These are phyloP conservation scores for Lacerta agilis DNA, from an alignment of 2,797 vertebrate genomes.

Conservation along the genomic window DNA sequence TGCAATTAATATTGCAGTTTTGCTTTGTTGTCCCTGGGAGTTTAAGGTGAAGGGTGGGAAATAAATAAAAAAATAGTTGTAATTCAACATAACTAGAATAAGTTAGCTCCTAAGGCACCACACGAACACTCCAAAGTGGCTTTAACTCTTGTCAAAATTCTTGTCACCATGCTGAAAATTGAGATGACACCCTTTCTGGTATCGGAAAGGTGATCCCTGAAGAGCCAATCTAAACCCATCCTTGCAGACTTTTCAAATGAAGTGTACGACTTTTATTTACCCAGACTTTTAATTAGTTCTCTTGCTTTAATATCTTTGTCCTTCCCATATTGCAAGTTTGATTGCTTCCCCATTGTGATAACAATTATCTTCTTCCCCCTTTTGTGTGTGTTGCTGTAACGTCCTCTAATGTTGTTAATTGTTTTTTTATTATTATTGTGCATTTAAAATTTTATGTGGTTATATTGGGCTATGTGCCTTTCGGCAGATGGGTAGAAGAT, in stretches of 20 bases:
- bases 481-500: constrained; percentile 9
- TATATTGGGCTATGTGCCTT: not conserved
- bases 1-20: too few relatives aligned
- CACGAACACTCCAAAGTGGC: too few relatives aligned
- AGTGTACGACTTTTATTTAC: not conserved
- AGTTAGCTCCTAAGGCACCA: too few relatives aligned
- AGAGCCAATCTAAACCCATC: not conserved
- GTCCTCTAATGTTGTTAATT: not conserved
- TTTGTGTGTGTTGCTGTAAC: not conserved
- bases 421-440: not conserved
- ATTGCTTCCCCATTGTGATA: not conserved
- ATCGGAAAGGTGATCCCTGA: not conserved
- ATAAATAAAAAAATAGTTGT: too few relatives aligned
- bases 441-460: constrained; percentile 1
- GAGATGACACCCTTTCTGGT: not conserved
- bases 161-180: not conserved
- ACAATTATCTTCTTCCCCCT: not conserved
- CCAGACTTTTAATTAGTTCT: not conserved
- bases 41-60: too few relatives aligned
- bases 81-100: too few relatives aligned
- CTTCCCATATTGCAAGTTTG: not conserved
- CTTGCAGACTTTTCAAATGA: not conserved
- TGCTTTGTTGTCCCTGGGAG: too few relatives aligned
- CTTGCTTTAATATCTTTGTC: not conserved
- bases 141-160: too few relatives aligned